A percentile compares a stretch with the other conserved stretches of the same genome.
Conservation (phyloP, 2,888 invertebrate genomes). For the Meganola albula region DNA sequence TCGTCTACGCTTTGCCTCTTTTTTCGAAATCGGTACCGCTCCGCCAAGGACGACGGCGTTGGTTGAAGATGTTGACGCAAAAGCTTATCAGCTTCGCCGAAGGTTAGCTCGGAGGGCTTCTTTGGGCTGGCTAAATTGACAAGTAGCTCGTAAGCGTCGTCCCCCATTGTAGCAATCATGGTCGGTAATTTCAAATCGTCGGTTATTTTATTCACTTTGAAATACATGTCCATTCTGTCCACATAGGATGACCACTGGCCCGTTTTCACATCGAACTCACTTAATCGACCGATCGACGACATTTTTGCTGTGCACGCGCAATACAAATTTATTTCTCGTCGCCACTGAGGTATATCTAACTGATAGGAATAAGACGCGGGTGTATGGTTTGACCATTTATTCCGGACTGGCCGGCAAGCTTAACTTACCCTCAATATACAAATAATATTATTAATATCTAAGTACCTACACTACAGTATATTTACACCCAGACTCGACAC, state of each 20-base stretch:
- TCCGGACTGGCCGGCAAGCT: too few species aligned
- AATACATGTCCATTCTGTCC: constrained; percentile 19
- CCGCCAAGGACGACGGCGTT: constrained; percentile 5
- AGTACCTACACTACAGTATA: too few species aligned
- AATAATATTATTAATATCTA: too few species aligned
- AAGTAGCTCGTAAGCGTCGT: constrained; percentile 18
- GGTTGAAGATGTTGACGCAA: constrained; percentile 3
- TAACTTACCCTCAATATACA: too few species aligned
- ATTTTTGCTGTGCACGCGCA: too few species aligned
- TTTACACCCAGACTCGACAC: too few species aligned
- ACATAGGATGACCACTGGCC: constrained; percentile 8
- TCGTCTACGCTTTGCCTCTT: background rate
- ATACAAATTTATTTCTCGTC: too few species aligned
- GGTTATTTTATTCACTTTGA: constrained; percentile 15
- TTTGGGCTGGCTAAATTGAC: constrained; percentile 15
- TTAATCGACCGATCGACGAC: background rate
- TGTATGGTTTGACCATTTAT: too few species aligned
- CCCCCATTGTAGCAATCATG: constrained; percentile 15
- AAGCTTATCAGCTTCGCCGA: constrained; percentile 2
- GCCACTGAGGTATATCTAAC: too few species aligned
- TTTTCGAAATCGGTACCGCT: constrained; percentile 8
- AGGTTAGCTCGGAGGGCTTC: constrained; percentile 13
- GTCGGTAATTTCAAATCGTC: constrained; percentile 16
- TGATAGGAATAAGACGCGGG: too few species aligned
- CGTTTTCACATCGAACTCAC: background rate